Evolutionary conservation across 2,888 invertebrate genomes (phyloP).

Genomic region (Zelleria hepariella): DNA sequence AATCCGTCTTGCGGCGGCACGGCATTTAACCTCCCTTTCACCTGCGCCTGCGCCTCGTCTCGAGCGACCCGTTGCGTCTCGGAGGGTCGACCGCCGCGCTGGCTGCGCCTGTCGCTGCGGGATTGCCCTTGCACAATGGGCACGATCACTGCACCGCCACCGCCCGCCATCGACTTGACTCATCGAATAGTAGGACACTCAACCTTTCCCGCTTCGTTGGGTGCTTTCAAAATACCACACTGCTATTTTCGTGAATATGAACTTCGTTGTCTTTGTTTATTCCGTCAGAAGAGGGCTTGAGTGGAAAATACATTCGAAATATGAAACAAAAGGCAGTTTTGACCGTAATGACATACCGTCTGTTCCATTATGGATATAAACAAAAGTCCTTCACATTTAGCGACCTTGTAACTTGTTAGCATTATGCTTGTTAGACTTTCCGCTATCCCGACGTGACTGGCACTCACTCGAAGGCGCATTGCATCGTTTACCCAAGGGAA

Average conservation of each 20-base stretch:
- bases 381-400: neutral
- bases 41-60: slow-evolving; percentile 27
- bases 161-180: neutral
- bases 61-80: slow-evolving; percentile 13
- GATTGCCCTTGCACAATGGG: slow-evolving; percentile 6
- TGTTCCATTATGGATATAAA: neutral
- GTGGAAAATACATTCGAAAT: neutral
- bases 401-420: neutral
- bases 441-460: neutral
- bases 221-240: neutral
- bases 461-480: slow-evolving; percentile 1
- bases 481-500: slow-evolving; percentile 26
- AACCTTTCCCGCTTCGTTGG: neutral
- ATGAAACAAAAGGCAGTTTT: neutral
- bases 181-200: slow-evolving; percentile 2
- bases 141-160: slow-evolving; percentile 4
- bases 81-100: slow-evolving; percentile 45
- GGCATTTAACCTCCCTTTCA: slow-evolving; percentile 65
- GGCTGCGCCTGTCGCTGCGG: slow-evolving; percentile 29
- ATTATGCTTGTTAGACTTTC: no score
- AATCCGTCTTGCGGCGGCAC: slow-evolving; percentile 48
- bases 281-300: neutral
- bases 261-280: no score
- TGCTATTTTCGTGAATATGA: neutral
- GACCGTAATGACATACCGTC: neutral